These are phyloP conservation scores for Punctoribates punctum DNA, from an alignment of 2,888 invertebrate species.

Conservation along the genomic window DNA sequence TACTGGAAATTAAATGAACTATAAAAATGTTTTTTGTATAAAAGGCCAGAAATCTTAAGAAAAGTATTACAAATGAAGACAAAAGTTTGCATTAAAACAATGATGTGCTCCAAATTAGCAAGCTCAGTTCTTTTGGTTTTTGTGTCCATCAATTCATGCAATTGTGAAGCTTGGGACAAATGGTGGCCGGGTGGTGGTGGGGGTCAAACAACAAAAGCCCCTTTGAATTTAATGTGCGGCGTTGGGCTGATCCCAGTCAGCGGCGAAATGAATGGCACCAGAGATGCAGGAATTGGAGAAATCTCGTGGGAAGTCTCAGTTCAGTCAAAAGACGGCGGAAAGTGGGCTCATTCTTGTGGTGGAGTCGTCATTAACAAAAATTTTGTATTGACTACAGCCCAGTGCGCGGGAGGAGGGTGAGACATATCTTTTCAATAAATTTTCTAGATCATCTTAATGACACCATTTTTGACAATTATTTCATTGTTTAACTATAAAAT, in stretches of 20 bases:
- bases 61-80: not conserved
- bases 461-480: too few species aligned
- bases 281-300: slow-evolving; percentile 21
- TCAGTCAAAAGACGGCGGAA: slow-evolving; percentile 23
- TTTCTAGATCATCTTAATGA: too few species aligned
- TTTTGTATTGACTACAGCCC: slow-evolving; percentile 36
- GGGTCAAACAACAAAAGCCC: slow-evolving; percentile 5
- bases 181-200: not conserved
- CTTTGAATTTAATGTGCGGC: slow-evolving; percentile 14
- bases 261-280: slow-evolving; percentile 24
- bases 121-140: not conserved
- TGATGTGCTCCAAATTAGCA: too few species aligned
- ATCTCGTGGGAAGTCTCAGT: slow-evolving; percentile 40
- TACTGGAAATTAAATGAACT: not conserved
- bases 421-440: not conserved
- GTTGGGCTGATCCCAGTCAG: slow-evolving; percentile 2
- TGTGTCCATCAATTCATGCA: not conserved
- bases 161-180: not conserved
- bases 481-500: too few species aligned
- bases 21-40: not conserved
- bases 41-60: not conserved
- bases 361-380: slow-evolving; percentile 32
- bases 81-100: not conserved
- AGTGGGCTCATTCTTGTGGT: slow-evolving; percentile 40
- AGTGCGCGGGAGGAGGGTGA: slow-evolving; percentile 40